Evolutionary conservation across 92 coral and sea anemone species (phyloP).

Genomic region (Diadumene lineata): DNA sequence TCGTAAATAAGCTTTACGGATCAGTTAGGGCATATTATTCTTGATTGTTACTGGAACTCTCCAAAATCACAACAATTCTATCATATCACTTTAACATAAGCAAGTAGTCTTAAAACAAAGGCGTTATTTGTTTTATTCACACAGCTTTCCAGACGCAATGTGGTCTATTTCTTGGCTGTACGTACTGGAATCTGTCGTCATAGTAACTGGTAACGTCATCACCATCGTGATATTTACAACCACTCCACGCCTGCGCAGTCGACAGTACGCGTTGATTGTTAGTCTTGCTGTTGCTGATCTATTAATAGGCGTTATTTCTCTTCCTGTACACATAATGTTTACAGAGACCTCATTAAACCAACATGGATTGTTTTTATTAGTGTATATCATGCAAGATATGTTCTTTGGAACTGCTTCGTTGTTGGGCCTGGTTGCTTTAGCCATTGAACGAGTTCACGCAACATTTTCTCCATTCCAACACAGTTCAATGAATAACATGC

Average conservation of each 20-base stretch:
- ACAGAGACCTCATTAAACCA: not conserved
- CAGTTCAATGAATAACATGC: not conserved
- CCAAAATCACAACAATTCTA: too few species aligned
- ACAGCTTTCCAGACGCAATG: too few species aligned
- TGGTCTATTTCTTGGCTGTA: slow-evolving; percentile 7
- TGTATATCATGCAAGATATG: not conserved
- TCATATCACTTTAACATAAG: too few species aligned
- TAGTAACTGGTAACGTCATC: slow-evolving; percentile 10
- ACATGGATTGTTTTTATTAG: not conserved
- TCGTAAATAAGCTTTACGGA: too few species aligned
- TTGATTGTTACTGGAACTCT: too few species aligned
- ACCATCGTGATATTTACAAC: slow-evolving; percentile 13
- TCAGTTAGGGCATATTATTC: too few species aligned
- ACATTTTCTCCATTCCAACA: slow-evolving; percentile 36
- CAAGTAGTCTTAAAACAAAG: too few species aligned
- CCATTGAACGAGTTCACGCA: slow-evolving; percentile 37
- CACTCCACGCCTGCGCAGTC: slow-evolving; percentile 21
- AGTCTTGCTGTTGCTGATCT: slow-evolving; percentile 53
- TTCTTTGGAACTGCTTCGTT: slow-evolving; percentile 26
- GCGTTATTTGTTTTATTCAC: too few species aligned
- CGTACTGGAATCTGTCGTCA: slow-evolving; percentile 9
- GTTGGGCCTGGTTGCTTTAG: slow-evolving; percentile 19
- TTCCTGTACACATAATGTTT: not conserved
- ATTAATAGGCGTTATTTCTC: slow-evolving; percentile 28
- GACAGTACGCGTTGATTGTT: slow-evolving; percentile 22